Base-by-base conservation (phyloP, 35 echinoderm and acorn worm genomes). In the Amphiura filiformis region DNA sequence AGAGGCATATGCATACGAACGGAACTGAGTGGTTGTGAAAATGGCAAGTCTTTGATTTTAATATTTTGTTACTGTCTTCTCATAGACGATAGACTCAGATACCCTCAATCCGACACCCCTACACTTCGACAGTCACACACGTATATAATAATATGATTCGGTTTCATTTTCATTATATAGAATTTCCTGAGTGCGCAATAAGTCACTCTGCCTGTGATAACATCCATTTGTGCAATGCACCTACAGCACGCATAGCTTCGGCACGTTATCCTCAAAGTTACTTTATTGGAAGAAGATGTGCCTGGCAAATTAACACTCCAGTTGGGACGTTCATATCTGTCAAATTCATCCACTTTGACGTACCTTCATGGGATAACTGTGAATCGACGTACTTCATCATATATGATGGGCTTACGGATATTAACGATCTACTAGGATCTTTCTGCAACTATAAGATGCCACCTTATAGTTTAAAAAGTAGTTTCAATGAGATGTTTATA, bases 301-400 rank as follows among this genome's bases (percentile, higher is more conserved):
- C 80, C 1, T 97, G 95, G 95, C 39, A 4, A 3, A 94, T 97
- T 32, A 57, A 32, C 23, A 91, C 92, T 0, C 40, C 86, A 32
- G 40, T 38, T 36, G 39, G 84, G 18, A 94, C 89, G 39, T 97
- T 57, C 82, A 91, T 97, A 1, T 75, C 42, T 18, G 38, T 97
- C 7, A 52, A 37, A 0, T 97, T 97, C 81, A 7, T 61, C 12
- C 37, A 65, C 1, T 91, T 97, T 40, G 89, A 94, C 36, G 47
- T 97, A 3, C 65, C 82, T 15, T 89, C 90, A 26, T 17, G 47
- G 28, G 17, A 56, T 14, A 32, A 56, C 52, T 85, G 83, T 1
- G 56, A 61, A 17, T 34, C 15, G 56, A 85, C 82, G 34, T 56
- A 52, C 65, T 0, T 92, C 13, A 14, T 3, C 1, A 40, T 85